Evolutionary conservation across 2,113 vertebrate species (phyloP).

Genomic region (Ellobius talpinus): DNA sequence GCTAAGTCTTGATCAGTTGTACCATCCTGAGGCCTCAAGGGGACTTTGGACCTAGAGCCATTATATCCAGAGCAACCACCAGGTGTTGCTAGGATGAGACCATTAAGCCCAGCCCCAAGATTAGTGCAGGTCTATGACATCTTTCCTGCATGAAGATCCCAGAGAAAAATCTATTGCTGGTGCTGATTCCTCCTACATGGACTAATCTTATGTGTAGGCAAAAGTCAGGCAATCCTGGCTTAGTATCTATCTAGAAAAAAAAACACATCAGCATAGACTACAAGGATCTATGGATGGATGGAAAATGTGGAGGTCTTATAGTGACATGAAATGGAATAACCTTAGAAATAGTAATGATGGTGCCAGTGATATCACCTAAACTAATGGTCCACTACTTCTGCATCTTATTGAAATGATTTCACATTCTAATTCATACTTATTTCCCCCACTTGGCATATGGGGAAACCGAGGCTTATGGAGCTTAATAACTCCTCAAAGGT

Average conservation of each 20-base stretch:
- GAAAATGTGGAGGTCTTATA: neutral
- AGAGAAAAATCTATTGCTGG: neutral
- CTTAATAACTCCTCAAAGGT: neutral
- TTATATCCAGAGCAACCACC: fast-evolving
- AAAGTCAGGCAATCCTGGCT: neutral
- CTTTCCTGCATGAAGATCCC: neutral
- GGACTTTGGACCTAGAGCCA: too few relatives aligned
- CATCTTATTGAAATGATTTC: neutral
- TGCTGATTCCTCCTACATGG: neutral
- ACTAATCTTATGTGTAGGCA: neutral
- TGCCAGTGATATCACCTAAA: neutral
- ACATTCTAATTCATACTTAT: neutral
- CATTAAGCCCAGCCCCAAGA: neutral
- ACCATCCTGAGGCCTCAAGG: neutral
- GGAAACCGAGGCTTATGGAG: neutral
- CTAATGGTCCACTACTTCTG: neutral
- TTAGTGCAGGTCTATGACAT: fast-evolving
- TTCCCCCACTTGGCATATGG: neutral
- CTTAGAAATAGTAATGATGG: neutral
- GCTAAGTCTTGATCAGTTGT: neutral
- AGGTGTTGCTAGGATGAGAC: neutral
- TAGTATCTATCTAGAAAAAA: neutral
- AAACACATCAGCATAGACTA: neutral
- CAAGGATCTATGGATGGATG: neutral
- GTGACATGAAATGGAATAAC: neutral